These are phyloP conservation scores for Indri indri DNA, from an alignment of 2,113 vertebrate species.

Conservation along the genomic window DNA sequence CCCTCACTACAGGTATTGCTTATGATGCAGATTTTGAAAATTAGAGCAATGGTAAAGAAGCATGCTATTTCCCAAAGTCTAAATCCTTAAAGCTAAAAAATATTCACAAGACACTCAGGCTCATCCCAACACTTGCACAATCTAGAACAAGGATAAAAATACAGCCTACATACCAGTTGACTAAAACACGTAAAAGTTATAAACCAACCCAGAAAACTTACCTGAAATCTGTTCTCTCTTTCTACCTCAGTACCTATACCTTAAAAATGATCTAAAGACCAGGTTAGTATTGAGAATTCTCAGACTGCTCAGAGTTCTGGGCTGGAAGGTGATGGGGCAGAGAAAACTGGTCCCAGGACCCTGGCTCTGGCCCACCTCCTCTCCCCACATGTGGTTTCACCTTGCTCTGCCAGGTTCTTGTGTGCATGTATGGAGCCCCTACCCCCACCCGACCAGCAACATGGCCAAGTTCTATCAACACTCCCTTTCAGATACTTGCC, in stretches of 20 bases:
- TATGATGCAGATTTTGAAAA: background rate
- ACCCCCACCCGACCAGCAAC: fast-evolving
- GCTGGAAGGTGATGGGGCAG: background rate
- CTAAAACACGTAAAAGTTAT: too few relatives aligned
- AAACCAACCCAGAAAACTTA: background rate
- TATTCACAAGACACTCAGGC: background rate
- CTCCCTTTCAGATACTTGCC: background rate
- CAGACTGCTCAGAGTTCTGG: too few relatives aligned
- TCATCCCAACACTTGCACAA: background rate
- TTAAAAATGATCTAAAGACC: background rate
- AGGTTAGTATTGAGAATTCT: background rate
- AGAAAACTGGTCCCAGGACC: background rate
- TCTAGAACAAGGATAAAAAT: too few relatives aligned
- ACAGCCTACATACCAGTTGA: too few relatives aligned
- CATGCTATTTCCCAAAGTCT: background rate
- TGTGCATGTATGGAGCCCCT: background rate
- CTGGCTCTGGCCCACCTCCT: too few relatives aligned
- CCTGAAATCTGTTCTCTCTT: background rate
- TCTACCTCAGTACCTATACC: too few relatives aligned
- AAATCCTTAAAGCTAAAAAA: background rate
- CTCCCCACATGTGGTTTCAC: background rate
- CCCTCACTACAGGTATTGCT: background rate
- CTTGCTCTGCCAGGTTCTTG: background rate
- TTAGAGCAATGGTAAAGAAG: background rate
- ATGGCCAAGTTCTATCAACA: background rate